Evolutionary conservation across 2,113 vertebrate species (phyloP).

Genomic region (Neolamprologus cancellatus): DNA sequence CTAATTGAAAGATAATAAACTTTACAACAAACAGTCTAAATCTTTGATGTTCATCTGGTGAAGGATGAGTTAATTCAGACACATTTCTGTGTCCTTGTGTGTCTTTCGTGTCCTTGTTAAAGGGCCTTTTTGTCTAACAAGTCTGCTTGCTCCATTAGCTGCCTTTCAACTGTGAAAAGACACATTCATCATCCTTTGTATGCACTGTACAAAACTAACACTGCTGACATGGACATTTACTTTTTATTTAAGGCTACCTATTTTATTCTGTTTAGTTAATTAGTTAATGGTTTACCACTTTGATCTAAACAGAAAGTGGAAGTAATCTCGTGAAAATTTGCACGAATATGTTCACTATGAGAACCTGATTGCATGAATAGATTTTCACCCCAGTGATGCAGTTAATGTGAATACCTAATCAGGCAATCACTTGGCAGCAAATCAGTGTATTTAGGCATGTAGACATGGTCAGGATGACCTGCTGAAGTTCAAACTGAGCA

Average conservation of each 20-base stretch:
- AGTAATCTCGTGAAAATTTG: neutral
- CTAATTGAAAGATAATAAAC: neutral
- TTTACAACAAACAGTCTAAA: neutral
- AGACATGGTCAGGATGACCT: neutral
- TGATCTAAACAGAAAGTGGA: neutral
- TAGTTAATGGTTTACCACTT: neutral
- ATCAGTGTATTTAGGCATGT: neutral
- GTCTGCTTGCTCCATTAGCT: conserved; percentile 48
- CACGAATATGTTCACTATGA: neutral
- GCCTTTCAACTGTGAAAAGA: conserved; percentile 50
- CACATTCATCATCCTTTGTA: conserved; percentile 50
- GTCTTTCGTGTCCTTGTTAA: conserved; percentile 43
- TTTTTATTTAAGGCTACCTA: neutral
- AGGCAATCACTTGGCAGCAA: neutral
- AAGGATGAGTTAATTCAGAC: conserved; percentile 32
- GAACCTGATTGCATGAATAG: neutral
- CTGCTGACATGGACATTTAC: conserved; percentile 2
- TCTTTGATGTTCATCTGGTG: conserved; percentile 6
- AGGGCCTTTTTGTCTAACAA: conserved; percentile 45
- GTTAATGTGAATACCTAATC: neutral
- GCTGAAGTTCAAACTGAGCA: neutral
- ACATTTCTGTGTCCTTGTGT: conserved; percentile 35
- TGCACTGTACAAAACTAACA: conserved; percentile 8
- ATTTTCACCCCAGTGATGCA: neutral
- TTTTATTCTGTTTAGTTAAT: neutral